phyloP scores from a whole-genome alignment of 1,140 invertebrate genomes.

The Anagrus nilaparvatae region DNA sequence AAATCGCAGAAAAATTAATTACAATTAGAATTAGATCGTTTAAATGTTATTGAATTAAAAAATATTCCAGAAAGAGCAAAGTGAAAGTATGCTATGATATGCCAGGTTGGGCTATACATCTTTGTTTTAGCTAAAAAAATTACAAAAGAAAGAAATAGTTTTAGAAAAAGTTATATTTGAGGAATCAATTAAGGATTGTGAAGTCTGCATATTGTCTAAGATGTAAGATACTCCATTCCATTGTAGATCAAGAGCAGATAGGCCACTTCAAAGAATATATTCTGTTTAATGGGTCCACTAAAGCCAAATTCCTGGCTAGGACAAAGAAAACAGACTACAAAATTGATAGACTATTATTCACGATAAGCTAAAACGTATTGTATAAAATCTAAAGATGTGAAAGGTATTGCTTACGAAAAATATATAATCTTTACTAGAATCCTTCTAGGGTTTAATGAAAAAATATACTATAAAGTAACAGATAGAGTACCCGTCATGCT shows the following conservation, averaged over 20 bases:
- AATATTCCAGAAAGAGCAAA: slow-evolving; percentile 9
- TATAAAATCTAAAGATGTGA: slow-evolving; percentile 10
- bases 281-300: slow-evolving; percentile 15
- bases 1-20: slow-evolving; percentile 14
- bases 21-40: too few species aligned
- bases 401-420: slow-evolving; percentile 5
- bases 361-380: slow-evolving; percentile 8
- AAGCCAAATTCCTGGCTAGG: slow-evolving; percentile 12
- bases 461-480: slow-evolving; percentile 14
- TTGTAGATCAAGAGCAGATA: slow-evolving; percentile 10
- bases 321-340: slow-evolving; percentile 4
- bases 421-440: slow-evolving; percentile 10
- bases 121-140: slow-evolving; percentile 15
- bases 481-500: slow-evolving; percentile 13
- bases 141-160: slow-evolving; percentile 16
- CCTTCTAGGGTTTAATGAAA: slow-evolving; percentile 10
- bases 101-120: slow-evolving; percentile 19
- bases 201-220: slow-evolving; percentile 18
- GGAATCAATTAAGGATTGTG: too few species aligned
- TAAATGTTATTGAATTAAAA: slow-evolving; percentile 8
- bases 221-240: slow-evolving; percentile 15
- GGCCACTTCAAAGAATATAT: slow-evolving; percentile 12
- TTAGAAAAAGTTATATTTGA: slow-evolving; percentile 18
- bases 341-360: slow-evolving; percentile 11
- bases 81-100: slow-evolving; percentile 19